Conservation (phyloP, 2,888 invertebrate genomes). For the Hirudinaria manillensis region DNA sequence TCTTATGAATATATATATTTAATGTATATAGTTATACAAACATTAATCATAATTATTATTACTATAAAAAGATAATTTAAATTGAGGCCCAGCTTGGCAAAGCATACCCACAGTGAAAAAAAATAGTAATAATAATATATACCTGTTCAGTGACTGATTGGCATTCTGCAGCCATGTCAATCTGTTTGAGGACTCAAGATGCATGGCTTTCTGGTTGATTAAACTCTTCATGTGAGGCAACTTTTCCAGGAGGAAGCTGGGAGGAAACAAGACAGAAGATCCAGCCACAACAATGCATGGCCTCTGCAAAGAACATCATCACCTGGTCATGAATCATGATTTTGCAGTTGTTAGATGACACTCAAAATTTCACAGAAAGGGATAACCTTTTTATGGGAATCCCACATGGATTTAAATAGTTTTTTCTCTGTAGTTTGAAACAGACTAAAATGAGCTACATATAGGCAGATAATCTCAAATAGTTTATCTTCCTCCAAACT, state of each 20-base stretch:
- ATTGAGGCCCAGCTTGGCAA: no score
- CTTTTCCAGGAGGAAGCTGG: constrained; percentile 68
- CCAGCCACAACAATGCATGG: constrained; percentile 74
- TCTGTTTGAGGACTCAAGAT: constrained; percentile 53
- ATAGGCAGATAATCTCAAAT: constrained; percentile 54
- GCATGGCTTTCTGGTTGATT: constrained; percentile 57
- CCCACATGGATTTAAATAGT: constrained; percentile 66
- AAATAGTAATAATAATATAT: neutral
- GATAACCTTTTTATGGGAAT: constrained; percentile 69
- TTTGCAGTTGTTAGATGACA: neutral
- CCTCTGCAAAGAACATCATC: constrained; percentile 57
- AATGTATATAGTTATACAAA: no score
- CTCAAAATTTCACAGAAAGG: neutral
- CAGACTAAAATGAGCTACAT: constrained; percentile 54
- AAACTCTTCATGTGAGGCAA: constrained; percentile 59
- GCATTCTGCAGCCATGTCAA: constrained; percentile 57
- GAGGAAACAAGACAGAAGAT: constrained; percentile 78
- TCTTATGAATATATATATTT: no score
- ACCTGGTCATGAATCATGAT: neutral
- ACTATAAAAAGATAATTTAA: no score
- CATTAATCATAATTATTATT: no score
- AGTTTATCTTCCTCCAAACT: constrained; percentile 50
- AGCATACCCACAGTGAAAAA: neutral
- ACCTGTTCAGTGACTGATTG: constrained; percentile 54
- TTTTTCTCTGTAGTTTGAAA: constrained; percentile 75